phyloP scores from a whole-genome alignment of 2,797 vertebrate genomes.

The Pagetopsis macropterus region DNA sequence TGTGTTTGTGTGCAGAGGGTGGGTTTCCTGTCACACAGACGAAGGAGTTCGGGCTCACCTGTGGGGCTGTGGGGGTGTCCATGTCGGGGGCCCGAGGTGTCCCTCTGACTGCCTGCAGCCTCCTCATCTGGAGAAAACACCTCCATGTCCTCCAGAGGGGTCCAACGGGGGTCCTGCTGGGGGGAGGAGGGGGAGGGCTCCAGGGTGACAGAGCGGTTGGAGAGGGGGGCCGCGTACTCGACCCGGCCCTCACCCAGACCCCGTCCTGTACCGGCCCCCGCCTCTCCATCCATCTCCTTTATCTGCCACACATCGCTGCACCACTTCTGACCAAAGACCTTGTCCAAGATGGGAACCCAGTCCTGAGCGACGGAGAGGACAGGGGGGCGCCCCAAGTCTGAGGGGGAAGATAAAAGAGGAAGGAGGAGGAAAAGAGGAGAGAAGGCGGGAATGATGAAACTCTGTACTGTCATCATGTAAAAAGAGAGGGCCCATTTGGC shows the following conservation, averaged over 20 bases:
- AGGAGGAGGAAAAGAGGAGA: background rate
- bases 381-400: slow-evolving; percentile 60
- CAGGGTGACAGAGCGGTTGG: slow-evolving; percentile 49
- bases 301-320: slow-evolving; percentile 80
- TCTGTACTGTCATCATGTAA: background rate
- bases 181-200: slow-evolving; percentile 71
- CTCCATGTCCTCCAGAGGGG: slow-evolving; percentile 78
- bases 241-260: slow-evolving; percentile 21
- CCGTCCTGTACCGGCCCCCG: background rate
- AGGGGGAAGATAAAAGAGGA: background rate
- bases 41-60: slow-evolving; percentile 44
- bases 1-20: too few relatives aligned
- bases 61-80: slow-evolving; percentile 55
- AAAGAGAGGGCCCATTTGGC: background rate
- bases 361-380: slow-evolving; percentile 78
- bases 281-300: slow-evolving; percentile 53
- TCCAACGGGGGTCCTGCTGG: slow-evolving; percentile 80
- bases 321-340: slow-evolving; percentile 86
- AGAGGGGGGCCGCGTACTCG: slow-evolving; percentile 7
- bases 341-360: slow-evolving; percentile 85
- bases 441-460: background rate
- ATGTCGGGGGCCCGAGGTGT: background rate
- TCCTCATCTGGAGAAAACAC: slow-evolving; percentile 71
- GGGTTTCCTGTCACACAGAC: too few relatives aligned
- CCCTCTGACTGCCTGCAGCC: background rate